These are phyloP conservation scores for Geodia barretti DNA, from an alignment of 37 sponge, comb jelly and placozoan genomes.

Conservation along the genomic window DNA sequence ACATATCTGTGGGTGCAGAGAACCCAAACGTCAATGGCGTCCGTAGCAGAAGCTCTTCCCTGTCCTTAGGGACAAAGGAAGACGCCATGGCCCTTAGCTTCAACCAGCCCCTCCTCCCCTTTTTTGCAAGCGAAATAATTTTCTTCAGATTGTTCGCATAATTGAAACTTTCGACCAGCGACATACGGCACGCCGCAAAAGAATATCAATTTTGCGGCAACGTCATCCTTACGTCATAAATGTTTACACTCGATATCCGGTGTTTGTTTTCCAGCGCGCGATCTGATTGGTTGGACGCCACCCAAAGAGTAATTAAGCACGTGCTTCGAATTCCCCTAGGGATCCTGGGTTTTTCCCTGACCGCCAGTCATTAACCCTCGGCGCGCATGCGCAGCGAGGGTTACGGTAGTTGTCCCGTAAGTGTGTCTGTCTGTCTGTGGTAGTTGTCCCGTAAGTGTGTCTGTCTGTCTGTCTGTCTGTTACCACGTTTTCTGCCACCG, in stretches of 20 bases:
- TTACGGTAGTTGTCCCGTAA: too few relatives aligned
- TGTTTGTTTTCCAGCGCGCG: not conserved
- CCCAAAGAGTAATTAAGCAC: not conserved
- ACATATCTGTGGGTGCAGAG: not conserved
- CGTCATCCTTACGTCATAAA: not conserved
- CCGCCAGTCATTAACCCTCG: not conserved
- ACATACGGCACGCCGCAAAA: not conserved
- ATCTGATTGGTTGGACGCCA: not conserved
- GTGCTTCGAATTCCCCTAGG: not conserved
- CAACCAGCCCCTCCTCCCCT: not conserved
- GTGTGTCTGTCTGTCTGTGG: too few relatives aligned
- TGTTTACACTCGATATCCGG: not conserved
- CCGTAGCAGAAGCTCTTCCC: slow-evolving; percentile 42
- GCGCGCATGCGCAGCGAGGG: too few relatives aligned
- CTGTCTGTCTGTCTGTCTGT: too few relatives aligned
- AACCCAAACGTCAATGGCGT: slow-evolving; percentile 42
- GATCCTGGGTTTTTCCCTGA: not conserved
- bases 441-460: too few relatives aligned
- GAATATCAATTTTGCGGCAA: not conserved
- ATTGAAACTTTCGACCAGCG: not conserved
- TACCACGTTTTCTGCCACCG: too few relatives aligned
- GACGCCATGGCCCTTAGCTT: not conserved
- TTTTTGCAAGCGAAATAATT: not conserved
- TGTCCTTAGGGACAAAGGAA: slow-evolving; percentile 52
- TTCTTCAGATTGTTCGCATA: not conserved